phyloP scores from a whole-genome alignment of 2,888 invertebrate species.

The Notodonta ziczac region DNA sequence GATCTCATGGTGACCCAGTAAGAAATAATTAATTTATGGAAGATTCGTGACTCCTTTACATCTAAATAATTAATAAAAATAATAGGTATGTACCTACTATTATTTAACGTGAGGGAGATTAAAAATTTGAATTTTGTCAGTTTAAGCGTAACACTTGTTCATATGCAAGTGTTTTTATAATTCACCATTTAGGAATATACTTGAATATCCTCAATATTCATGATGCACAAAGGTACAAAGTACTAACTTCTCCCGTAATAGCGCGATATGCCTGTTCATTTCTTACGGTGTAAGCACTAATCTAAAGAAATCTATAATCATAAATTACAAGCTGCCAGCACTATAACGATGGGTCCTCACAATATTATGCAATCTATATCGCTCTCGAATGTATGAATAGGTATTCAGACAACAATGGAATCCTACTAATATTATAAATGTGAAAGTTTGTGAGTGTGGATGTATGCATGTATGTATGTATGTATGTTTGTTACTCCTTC shows the following conservation, averaged over 20 bases:
- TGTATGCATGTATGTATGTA: too few relatives aligned
- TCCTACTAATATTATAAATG: too few relatives aligned
- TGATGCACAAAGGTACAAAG: neutral
- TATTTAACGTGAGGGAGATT: too few relatives aligned
- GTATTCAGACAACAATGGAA: conserved; percentile 74
- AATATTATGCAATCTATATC: conserved; percentile 55
- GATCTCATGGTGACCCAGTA: neutral
- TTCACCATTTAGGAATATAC: too few relatives aligned
- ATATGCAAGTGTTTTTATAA: too few relatives aligned
- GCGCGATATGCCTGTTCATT: conserved; percentile 3
- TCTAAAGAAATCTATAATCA: conserved; percentile 21
- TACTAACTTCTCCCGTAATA: neutral
- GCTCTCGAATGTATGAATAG: conserved; percentile 61
- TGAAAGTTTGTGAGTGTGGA: too few relatives aligned
- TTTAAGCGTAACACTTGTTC: too few relatives aligned
- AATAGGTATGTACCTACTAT: too few relatives aligned
- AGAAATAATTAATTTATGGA: neutral
- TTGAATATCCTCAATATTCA: too few relatives aligned
- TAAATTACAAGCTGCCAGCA: conserved; percentile 32
- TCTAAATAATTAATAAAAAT: neutral
- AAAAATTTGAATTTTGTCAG: too few relatives aligned
- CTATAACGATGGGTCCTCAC: conserved; percentile 42
- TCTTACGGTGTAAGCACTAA: neutral
- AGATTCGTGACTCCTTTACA: neutral
- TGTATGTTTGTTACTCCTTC: too few relatives aligned